Percentiles rank a stretch among this genome's conserved stretches.
phyloP scores from a whole-genome alignment of 2,797 vertebrate genomes.

The Alosa sapidissima region DNA sequence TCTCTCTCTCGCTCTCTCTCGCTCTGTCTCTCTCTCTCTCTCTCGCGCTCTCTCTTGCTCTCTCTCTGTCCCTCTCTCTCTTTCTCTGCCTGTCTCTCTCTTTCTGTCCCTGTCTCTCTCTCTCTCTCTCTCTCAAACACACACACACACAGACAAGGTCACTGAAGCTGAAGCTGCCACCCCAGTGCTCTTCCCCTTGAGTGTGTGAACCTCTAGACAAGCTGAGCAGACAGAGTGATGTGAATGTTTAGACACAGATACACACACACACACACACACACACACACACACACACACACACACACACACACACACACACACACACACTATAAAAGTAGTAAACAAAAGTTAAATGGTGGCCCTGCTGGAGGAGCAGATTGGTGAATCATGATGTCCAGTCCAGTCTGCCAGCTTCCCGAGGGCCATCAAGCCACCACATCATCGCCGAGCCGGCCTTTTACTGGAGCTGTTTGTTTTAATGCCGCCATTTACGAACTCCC shows the following conservation, averaged over 20 bases:
- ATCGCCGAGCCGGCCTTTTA: not conserved
- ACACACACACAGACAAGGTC: not conserved
- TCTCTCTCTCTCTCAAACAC: too few species aligned
- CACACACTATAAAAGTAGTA: not conserved
- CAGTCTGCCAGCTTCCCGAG: not conserved
- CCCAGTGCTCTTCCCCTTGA: too few species aligned
- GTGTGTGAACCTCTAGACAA: too few species aligned
- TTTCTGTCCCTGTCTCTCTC: too few species aligned
- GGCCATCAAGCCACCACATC: not conserved
- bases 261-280: not conserved
- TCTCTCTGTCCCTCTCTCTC: too few species aligned
- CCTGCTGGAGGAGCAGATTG: not conserved
- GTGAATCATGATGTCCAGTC: not conserved
- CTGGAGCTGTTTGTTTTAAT: not conserved
- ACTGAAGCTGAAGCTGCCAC: too few species aligned
- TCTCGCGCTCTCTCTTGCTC: too few species aligned
- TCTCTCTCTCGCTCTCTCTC: too few species aligned
- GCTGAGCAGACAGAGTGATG: too few species aligned
- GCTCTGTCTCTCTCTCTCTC: too few species aligned
- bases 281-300: not conserved
- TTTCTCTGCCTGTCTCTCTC: too few species aligned
- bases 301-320: not conserved
- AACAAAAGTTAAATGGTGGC: not conserved
- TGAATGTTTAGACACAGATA: not conserved
- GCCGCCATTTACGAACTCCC: not conserved